Percentiles rank a stretch among this genome's conserved stretches.
These are phyloP conservation scores for Podargus strigoides DNA, from an alignment of 2,797 vertebrate species.

Conservation along the genomic window DNA sequence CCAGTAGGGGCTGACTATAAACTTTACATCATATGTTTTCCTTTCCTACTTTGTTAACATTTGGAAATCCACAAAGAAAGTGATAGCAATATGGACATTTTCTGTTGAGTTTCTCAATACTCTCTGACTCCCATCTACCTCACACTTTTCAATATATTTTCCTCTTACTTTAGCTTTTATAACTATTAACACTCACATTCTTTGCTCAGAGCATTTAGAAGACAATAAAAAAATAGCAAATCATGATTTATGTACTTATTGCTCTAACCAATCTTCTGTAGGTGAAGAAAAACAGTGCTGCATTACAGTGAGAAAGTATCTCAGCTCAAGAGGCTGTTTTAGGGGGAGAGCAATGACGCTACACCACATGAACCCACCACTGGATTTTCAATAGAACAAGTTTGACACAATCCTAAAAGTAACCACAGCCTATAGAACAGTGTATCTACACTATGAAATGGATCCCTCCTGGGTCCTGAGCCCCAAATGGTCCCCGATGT, in stretches of 20 bases:
- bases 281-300: neutral
- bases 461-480: neutral
- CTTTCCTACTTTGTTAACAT: neutral
- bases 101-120: neutral
- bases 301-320: neutral
- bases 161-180: neutral
- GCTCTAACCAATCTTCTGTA: neutral
- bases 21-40: neutral
- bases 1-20: neutral
- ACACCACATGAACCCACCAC: neutral
- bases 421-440: neutral
- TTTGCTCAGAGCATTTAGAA: conserved; percentile 43
- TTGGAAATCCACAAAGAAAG: conserved; percentile 7
- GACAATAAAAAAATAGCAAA: neutral
- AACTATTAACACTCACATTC: neutral
- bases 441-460: neutral
- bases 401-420: neutral
- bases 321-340: neutral
- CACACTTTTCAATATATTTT: conserved; percentile 17
- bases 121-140: neutral
- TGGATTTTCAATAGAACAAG: neutral
- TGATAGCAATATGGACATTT: neutral
- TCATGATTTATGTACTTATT: neutral
- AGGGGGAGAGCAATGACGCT: neutral
- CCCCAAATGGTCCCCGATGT: fast-evolving